These are phyloP conservation scores for Speoplatyrhinus poulsoni DNA, from an alignment of 2,113 vertebrate species.

Conservation along the genomic window DNA sequence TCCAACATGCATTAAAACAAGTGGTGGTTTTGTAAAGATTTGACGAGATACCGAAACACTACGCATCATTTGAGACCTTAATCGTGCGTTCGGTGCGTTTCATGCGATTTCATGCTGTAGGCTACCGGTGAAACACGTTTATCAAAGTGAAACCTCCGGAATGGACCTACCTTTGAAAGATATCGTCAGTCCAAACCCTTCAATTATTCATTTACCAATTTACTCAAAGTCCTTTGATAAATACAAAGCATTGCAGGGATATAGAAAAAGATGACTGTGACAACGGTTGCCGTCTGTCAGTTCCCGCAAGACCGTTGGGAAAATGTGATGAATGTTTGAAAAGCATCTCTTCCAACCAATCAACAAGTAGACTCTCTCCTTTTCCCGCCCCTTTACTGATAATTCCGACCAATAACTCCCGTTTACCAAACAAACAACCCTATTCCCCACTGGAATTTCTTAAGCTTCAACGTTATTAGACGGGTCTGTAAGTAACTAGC, in stretches of 20 bases:
- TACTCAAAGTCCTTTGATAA: slow-evolving; percentile 18
- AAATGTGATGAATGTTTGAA: slow-evolving; percentile 25
- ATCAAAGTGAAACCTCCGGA: background rate
- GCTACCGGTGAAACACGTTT: background rate
- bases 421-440: background rate
- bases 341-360: slow-evolving; percentile 55
- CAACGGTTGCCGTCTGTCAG: slow-evolving; percentile 58
- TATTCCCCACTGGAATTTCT: slow-evolving; percentile 24
- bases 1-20: background rate
- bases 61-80: slow-evolving; percentile 2
- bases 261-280: slow-evolving; percentile 35
- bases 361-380: background rate
- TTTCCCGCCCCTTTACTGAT: background rate
- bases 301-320: slow-evolving; percentile 51
- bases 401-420: slow-evolving; percentile 49
- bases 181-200: slow-evolving; percentile 44
- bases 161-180: slow-evolving; percentile 43
- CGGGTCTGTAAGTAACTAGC: no score
- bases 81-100: slow-evolving; percentile 12
- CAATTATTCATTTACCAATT: slow-evolving; percentile 8
- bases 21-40: background rate
- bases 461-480: slow-evolving; percentile 1
- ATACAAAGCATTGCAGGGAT: slow-evolving; percentile 51
- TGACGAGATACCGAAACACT: slow-evolving; percentile 11
- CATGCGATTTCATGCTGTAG: slow-evolving; percentile 10